Percentiles rank a stretch among this genome's conserved stretches.
Evolutionary conservation across 1,140 invertebrate genomes (phyloP).

Genomic region (Campoletis sonorensis): DNA sequence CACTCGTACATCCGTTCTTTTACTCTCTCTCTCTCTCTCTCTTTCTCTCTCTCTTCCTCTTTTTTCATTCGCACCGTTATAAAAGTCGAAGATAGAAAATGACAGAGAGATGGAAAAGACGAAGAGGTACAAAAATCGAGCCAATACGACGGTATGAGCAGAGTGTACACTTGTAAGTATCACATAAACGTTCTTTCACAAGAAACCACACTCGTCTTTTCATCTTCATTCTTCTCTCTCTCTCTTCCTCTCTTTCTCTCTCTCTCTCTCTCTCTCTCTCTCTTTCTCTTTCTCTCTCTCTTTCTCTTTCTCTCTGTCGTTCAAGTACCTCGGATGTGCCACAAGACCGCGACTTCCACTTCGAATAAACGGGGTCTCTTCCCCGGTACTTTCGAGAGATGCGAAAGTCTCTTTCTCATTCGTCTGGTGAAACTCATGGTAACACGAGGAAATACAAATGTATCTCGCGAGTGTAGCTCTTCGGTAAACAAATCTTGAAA

Average conservation of each 20-base stretch:
- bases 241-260: neutral
- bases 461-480: neutral
- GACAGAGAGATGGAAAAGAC: conserved; percentile 6
- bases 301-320: neutral
- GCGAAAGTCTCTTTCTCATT: conserved; percentile 33
- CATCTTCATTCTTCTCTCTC: neutral
- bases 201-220: neutral
- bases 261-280: neutral
- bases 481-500: neutral
- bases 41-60: too few species aligned
- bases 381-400: conserved; percentile 24
- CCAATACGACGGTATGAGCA: neutral
- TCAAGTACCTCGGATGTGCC: neutral
- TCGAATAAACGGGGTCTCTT: conserved; percentile 26
- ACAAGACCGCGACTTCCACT: conserved; percentile 29
- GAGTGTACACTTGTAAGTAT: neutral
- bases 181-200: neutral
- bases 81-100: neutral
- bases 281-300: neutral
- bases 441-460: conserved; percentile 33
- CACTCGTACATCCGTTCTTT: conserved; percentile 15
- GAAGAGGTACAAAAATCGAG: neutral
- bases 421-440: conserved; percentile 27
- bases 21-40: neutral
- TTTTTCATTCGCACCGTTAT: too few species aligned